Evolutionary conservation across 2,888 invertebrate genomes (phyloP).

Genomic region (Agapostemon virescens): DNA sequence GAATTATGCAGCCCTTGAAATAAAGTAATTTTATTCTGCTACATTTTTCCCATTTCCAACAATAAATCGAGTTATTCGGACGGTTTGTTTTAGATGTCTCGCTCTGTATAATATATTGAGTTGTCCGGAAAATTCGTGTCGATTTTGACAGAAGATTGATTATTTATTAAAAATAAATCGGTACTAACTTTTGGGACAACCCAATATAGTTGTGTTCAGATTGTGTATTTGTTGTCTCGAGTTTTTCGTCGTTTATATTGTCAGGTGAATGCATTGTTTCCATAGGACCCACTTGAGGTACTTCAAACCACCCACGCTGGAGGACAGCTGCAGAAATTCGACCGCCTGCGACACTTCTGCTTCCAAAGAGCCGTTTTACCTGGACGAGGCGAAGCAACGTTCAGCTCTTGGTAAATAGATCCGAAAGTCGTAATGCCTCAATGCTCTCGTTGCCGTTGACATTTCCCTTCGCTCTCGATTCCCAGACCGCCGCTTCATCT

Average conservation of each 20-base stretch:
- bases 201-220: not conserved
- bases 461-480: not conserved
- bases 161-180: no score
- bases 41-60: no score
- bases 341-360: slow-evolving; percentile 16
- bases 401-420: slow-evolving; percentile 58
- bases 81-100: no score
- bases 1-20: no score
- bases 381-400: slow-evolving; percentile 60
- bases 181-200: no score
- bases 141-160: no score
- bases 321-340: slow-evolving; percentile 47
- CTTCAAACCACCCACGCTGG: slow-evolving; percentile 57
- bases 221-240: not conserved
- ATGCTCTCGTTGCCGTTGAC: slow-evolving; percentile 11
- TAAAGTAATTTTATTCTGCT: no score
- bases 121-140: no score
- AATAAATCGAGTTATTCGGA: no score
- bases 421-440: not conserved
- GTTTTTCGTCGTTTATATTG: not conserved
- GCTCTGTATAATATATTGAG: no score
- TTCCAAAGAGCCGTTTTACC: slow-evolving; percentile 58
- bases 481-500: not conserved
- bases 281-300: slow-evolving; percentile 45
- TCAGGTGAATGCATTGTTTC: not conserved